phyloP scores from a whole-genome alignment of 1,140 invertebrate genomes.

The Latrodectus geometricus region DNA sequence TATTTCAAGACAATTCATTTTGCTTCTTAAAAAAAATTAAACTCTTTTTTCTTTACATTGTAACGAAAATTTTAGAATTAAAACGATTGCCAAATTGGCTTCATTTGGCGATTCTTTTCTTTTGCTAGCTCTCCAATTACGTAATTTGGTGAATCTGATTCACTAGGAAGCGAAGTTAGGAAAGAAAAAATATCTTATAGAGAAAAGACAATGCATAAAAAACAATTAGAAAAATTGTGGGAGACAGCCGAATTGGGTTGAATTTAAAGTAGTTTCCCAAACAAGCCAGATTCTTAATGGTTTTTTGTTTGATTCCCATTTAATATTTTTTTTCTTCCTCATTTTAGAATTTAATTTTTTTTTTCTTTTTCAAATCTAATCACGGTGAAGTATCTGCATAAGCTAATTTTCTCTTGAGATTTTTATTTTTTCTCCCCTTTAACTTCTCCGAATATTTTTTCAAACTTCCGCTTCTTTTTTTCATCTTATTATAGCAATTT shows the following conservation, averaged over 20 bases:
- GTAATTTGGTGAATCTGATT: constrained; percentile 29
- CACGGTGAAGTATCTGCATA: constrained; percentile 22
- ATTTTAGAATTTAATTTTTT: not conserved
- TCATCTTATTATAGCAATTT: not conserved
- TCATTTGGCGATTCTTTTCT: constrained; percentile 8
- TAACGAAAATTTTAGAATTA: not conserved
- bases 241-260: not conserved
- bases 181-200: not conserved
- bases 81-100: constrained; percentile 1
- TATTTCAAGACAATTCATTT: too few species aligned
- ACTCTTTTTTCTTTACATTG: not conserved
- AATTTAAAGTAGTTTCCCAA: constrained; percentile 33
- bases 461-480: not conserved
- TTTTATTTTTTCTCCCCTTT: not conserved
- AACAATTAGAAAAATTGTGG: constrained; percentile 31
- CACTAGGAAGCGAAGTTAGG: not conserved
- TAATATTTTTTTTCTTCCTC: not conserved
- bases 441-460: not conserved
- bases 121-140: not conserved
- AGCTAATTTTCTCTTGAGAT: constrained; percentile 20
- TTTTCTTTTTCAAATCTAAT: constrained; percentile 7
- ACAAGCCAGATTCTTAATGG: constrained; percentile 27
- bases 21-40: too few species aligned
- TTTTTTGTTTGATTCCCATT: not conserved
- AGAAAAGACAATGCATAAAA: constrained; percentile 8